Conservation (phyloP, 2,113 vertebrate genomes). For the Xenus cinereus region DNA sequence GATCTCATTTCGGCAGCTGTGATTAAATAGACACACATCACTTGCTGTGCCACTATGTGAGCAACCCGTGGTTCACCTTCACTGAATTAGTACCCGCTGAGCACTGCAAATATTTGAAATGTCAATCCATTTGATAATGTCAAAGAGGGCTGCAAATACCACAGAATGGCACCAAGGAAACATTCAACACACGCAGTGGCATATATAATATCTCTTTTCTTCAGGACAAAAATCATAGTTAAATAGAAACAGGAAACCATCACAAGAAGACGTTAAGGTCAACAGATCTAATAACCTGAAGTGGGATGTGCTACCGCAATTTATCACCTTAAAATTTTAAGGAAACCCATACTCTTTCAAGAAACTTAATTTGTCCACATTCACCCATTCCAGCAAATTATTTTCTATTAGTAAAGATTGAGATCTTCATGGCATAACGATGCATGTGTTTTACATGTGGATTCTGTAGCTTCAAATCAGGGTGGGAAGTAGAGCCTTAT, state of each 20-base stretch:
- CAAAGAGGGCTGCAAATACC: constrained; percentile 82
- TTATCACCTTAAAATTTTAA: constrained; percentile 41
- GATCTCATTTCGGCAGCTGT: constrained; percentile 79
- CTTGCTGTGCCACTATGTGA: constrained; percentile 75
- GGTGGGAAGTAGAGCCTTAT: background rate
- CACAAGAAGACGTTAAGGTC: constrained; percentile 50
- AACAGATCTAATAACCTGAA: constrained; percentile 64
- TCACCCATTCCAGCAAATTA: background rate
- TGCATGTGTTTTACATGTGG: background rate
- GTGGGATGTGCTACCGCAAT: background rate
- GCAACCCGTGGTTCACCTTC: constrained; percentile 78
- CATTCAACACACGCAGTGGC: constrained; percentile 56
- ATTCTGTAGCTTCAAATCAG: background rate
- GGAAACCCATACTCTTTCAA: background rate
- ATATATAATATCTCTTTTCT: constrained; percentile 74
- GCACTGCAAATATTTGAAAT: constrained; percentile 93
- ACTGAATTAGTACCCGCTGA: constrained; percentile 84
- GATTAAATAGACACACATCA: constrained; percentile 87
- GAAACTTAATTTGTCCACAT: background rate
- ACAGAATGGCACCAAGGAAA: constrained; percentile 77
- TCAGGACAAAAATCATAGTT: constrained; percentile 60
- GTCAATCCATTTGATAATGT: constrained; percentile 93
- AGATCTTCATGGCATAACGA: background rate
- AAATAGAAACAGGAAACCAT: constrained; percentile 46
- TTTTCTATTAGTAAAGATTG: constrained; percentile 35